Evolutionary conservation across 2,888 invertebrate species (phyloP).

Genomic region (Autographa pulchrina): DNA sequence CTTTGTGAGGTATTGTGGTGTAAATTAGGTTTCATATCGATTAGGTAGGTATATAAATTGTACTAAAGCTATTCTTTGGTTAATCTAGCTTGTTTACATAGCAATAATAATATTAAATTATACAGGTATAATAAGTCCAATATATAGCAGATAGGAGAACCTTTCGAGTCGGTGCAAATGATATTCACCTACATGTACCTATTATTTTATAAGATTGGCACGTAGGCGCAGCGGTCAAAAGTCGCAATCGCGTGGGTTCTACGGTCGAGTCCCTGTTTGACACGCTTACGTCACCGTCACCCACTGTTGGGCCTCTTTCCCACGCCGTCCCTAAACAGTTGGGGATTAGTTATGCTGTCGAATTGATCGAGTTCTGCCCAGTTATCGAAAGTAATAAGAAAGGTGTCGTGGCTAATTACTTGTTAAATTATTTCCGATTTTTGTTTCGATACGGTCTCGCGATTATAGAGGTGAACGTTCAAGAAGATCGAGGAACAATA

Average conservation of each 20-base stretch:
- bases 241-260: slow-evolving; percentile 60
- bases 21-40: too few species aligned
- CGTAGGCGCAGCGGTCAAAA: slow-evolving; percentile 66
- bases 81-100: neutral
- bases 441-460: neutral
- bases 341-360: slow-evolving; percentile 35
- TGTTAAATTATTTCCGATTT: neutral
- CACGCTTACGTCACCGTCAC: slow-evolving; percentile 55
- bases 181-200: slow-evolving; percentile 46
- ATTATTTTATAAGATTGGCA: slow-evolving; percentile 49
- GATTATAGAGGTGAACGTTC: neutral
- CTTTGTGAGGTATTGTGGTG: too few species aligned
- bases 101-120: neutral
- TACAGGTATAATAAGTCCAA: neutral
- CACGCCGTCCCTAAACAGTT: slow-evolving; percentile 50
- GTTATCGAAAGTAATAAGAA: slow-evolving; percentile 8
- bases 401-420: neutral
- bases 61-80: too few species aligned
- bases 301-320: slow-evolving; percentile 54
- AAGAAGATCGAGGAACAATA: neutral
- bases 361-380: slow-evolving; percentile 7
- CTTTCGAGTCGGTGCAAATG: slow-evolving; percentile 14
- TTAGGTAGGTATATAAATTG: too few species aligned
- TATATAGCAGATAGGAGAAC: neutral
- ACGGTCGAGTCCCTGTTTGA: slow-evolving; percentile 52